Evolutionary conservation across 1,140 invertebrate species (phyloP).

Genomic region (Drosophila persimilis): DNA sequence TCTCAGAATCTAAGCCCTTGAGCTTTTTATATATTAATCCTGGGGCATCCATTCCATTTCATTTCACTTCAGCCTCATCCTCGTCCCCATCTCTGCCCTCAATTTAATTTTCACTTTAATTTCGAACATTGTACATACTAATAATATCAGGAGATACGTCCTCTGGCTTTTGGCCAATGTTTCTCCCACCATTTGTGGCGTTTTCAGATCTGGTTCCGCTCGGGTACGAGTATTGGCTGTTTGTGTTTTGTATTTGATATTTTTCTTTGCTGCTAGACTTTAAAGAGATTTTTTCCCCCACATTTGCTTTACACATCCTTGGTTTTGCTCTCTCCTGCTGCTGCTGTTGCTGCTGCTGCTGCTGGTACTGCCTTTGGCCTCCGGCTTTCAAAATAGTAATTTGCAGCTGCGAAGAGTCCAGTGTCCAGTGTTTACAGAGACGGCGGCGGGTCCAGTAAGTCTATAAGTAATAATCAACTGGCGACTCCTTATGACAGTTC

Average conservation of each 20-base stretch:
- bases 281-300: constrained; percentile 51
- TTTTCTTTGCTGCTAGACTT: constrained; percentile 38
- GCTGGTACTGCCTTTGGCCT: constrained; percentile 23
- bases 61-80: constrained; percentile 4
- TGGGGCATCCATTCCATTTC: constrained; percentile 4
- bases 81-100: not conserved
- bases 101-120: constrained; percentile 31
- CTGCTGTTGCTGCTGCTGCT: not conserved
- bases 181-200: constrained; percentile 48
- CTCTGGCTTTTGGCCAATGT: constrained; percentile 45
- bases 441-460: constrained; percentile 18
- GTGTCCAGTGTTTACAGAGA: constrained; percentile 42
- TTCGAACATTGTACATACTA: constrained; percentile 22
- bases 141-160: constrained; percentile 42
- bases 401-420: constrained; percentile 29
- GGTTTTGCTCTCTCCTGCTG: not conserved
- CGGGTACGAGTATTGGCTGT: constrained; percentile 16
- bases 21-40: constrained; percentile 7
- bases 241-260: constrained; percentile 36
- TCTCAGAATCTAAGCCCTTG: not conserved
- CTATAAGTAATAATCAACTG: constrained; percentile 56
- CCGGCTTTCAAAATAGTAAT: constrained; percentile 58
- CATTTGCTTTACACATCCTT: constrained; percentile 37
- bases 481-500: constrained; percentile 40
- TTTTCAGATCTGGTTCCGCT: constrained; percentile 42